A percentile compares a stretch with the other conserved stretches of the same genome.
phyloP scores from a whole-genome alignment of 2,888 invertebrate genomes.

The Labia minor region DNA sequence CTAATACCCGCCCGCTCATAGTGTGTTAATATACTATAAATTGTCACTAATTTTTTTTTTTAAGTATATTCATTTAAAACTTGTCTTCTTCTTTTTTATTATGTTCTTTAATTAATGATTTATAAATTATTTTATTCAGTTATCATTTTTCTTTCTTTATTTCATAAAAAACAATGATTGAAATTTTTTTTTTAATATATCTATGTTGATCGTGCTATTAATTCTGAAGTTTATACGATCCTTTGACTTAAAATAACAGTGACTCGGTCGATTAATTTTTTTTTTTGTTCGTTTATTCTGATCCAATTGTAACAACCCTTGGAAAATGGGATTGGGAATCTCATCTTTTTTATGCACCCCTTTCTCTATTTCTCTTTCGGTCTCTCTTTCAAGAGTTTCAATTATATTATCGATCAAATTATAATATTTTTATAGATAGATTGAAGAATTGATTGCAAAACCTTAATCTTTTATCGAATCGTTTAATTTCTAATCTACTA shows the following conservation, averaged over 20 bases:
- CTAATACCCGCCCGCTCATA: no score
- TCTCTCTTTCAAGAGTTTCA: neutral
- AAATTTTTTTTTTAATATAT: no score
- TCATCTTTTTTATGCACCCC: neutral
- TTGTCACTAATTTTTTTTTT: no score
- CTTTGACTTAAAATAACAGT: neutral
- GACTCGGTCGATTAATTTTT: neutral
- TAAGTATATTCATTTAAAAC: no score
- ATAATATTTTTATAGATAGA: neutral
- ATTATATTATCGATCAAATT: neutral
- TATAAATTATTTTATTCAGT: no score
- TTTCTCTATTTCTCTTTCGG: no score
- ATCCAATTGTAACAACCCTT: conserved; percentile 5
- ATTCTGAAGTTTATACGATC: neutral
- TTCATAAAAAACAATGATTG: no score
- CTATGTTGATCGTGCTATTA: no score
- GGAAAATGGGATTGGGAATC: neutral
- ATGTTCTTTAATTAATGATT: no score
- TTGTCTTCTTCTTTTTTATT: no score
- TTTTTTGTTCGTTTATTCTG: neutral
- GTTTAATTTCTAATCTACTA: neutral
- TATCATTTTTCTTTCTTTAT: no score
- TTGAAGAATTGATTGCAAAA: neutral
- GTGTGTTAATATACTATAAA: no score
- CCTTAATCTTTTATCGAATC: neutral